Percentiles rank a stretch among this genome's conserved stretches.
phyloP scores from a whole-genome alignment of 2,888 invertebrate genomes.

The Phytoseiulus persimilis region DNA sequence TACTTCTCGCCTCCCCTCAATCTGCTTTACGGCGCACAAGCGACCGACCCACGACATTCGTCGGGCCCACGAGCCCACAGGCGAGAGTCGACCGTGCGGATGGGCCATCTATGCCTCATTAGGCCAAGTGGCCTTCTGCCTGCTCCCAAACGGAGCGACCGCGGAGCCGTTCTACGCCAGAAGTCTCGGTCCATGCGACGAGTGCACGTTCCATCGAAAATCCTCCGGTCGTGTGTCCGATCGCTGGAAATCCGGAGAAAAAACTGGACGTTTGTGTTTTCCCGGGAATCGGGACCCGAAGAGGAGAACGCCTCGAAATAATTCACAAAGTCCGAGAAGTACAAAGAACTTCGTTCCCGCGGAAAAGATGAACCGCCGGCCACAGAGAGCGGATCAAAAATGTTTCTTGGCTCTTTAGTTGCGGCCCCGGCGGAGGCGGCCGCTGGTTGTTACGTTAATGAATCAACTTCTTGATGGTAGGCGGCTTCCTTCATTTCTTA shows the following conservation, averaged over 20 bases:
- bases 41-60: neutral
- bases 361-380: neutral
- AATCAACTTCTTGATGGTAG: conserved; percentile 5
- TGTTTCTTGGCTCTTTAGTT: neutral
- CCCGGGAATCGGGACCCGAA: neutral
- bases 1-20: neutral
- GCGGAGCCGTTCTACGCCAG: neutral
- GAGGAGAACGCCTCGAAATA: neutral
- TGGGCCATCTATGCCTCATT: neutral
- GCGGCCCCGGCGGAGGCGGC: neutral
- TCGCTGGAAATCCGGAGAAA: neutral
- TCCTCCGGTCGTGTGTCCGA: neutral
- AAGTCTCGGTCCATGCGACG: neutral
- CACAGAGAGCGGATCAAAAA: neutral
- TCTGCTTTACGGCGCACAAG: neutral
- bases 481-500: neutral
- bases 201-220: neutral
- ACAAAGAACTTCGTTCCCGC: neutral
- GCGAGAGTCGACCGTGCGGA: neutral
- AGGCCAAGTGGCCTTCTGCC: neutral
- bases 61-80: neutral
- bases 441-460: neutral
- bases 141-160: neutral
- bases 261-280: too few relatives aligned
- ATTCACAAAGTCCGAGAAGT: neutral